Conservation (phyloP, 2,888 invertebrate genomes). For the Meteorus colon region DNA sequence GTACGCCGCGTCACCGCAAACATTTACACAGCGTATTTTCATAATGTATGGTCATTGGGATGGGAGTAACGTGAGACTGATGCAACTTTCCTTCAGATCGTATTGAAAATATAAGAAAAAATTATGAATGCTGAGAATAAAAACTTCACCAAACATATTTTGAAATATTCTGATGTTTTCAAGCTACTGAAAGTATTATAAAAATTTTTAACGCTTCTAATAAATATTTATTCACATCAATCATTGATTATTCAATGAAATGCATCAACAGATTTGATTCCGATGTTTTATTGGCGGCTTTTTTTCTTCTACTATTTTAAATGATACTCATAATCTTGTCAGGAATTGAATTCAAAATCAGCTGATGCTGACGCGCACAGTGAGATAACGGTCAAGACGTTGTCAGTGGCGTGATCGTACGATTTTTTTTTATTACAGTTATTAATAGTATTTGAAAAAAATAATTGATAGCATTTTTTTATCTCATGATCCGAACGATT, state of each 20-base stretch:
- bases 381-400: not conserved
- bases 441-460: not conserved
- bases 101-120: not conserved
- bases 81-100: not conserved
- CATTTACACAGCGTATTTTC: constrained; percentile 46
- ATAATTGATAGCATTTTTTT: not conserved
- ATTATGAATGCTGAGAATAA: not conserved
- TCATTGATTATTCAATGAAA: no score
- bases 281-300: not conserved
- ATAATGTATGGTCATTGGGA: constrained; percentile 48
- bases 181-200: no score
- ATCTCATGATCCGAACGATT: not conserved
- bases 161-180: no score
- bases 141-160: not conserved
- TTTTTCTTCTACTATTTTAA: not conserved
- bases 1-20: constrained; percentile 4
- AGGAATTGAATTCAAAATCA: not conserved
- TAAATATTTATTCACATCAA: no score
- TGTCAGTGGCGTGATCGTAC: not conserved
- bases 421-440: not conserved
- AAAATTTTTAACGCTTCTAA: no score
- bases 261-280: no score
- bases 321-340: not conserved
- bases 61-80: constrained; percentile 1
- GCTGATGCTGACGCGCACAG: not conserved